phyloP scores from a whole-genome alignment of 2,113 vertebrate genomes.

The Cephalopterus ornatus region DNA sequence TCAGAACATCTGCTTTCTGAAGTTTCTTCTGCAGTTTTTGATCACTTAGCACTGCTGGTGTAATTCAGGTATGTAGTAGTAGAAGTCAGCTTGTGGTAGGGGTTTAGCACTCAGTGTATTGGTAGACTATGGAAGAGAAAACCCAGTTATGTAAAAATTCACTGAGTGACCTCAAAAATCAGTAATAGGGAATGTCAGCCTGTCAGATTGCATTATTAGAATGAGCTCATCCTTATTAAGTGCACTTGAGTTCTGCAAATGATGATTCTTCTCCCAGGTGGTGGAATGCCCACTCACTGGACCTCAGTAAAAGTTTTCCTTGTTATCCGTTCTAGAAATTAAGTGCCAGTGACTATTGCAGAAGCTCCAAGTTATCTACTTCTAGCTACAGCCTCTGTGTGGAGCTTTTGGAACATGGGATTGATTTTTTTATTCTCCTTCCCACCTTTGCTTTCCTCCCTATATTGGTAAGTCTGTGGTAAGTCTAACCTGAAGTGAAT shows the following conservation, averaged over 20 bases:
- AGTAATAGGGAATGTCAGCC: not conserved
- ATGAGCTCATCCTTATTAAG: not conserved
- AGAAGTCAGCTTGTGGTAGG: not conserved
- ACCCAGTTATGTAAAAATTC: not conserved
- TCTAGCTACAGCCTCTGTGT: slow-evolving; percentile 45
- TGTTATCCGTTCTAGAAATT: not conserved
- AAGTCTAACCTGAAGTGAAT: not conserved
- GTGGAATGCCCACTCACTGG: not conserved
- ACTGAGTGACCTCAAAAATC: not conserved
- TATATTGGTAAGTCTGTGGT: not conserved
- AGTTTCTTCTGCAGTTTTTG: not conserved
- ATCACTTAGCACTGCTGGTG: not conserved
- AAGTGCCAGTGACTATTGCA: not conserved
- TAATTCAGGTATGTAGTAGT: not conserved
- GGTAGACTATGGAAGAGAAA: not conserved
- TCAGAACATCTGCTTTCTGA: not conserved
- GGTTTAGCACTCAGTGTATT: not conserved
- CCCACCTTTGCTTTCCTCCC: not conserved
- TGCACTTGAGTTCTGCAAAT: not conserved
- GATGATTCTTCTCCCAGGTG: slow-evolving; percentile 2
- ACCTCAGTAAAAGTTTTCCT: not conserved
- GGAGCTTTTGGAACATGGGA: slow-evolving; percentile 50
- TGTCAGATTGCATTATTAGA: slow-evolving; percentile 20
- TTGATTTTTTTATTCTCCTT: not conserved
- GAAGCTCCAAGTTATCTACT: not conserved